These are phyloP conservation scores for Phylloscopus whistleri DNA, from an alignment of 2,113 vertebrate genomes.

Conservation along the genomic window DNA sequence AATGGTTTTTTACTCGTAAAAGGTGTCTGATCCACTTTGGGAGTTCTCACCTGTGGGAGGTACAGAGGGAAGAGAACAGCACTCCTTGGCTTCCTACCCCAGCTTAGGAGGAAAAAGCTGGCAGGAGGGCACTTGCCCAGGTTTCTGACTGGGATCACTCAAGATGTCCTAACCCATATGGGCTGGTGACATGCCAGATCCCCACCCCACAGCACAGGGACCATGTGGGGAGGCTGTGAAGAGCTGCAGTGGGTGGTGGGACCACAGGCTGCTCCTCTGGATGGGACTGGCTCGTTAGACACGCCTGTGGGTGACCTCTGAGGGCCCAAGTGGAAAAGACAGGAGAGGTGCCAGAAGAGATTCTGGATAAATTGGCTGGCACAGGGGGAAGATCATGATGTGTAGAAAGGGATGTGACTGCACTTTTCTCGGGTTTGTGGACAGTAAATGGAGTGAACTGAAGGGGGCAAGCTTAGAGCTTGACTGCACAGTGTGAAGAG, in stretches of 20 bases:
- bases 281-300: background rate
- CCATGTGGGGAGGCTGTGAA: background rate
- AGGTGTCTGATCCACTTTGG: background rate
- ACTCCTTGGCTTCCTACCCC: background rate
- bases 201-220: background rate
- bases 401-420: background rate
- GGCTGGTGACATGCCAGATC: background rate
- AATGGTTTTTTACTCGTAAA: background rate
- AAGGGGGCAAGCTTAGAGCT: conserved; percentile 43
- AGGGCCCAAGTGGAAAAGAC: background rate
- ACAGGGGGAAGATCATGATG: background rate
- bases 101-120: background rate
- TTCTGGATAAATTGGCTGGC: background rate
- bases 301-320: background rate
- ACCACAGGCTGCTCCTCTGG: background rate
- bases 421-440: conserved; percentile 5
- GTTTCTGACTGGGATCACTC: background rate
- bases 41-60: background rate
- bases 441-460: conserved; percentile 36
- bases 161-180: background rate
- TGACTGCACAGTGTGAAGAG: background rate
- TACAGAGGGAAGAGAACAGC: background rate
- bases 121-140: background rate
- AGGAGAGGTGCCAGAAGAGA: background rate
- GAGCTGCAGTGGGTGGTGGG: background rate